A percentile compares a stretch with the other conserved stretches of the same genome.
Evolutionary conservation across 2,888 invertebrate species (phyloP).

Genomic region (Cephus pulcher): DNA sequence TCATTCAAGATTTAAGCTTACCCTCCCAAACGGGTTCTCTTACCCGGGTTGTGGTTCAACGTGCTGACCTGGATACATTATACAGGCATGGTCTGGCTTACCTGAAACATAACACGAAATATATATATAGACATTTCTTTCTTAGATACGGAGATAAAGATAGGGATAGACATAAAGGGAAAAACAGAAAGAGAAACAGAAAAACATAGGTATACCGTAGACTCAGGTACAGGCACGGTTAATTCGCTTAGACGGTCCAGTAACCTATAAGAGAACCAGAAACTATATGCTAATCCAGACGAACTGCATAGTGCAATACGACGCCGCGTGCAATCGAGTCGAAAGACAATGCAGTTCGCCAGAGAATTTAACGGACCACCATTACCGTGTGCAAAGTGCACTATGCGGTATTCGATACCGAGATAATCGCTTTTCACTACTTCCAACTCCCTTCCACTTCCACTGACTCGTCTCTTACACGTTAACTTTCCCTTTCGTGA

Average conservation of each 20-base stretch:
- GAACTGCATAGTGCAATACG: constrained; percentile 1
- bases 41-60: background rate
- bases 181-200: background rate
- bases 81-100: constrained; percentile 22
- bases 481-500: constrained; percentile 50
- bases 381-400: constrained; percentile 53
- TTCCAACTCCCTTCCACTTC: constrained; percentile 9
- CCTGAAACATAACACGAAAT: constrained; percentile 21
- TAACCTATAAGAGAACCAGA: constrained; percentile 21
- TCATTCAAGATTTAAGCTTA: background rate
- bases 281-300: constrained; percentile 20
- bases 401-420: constrained; percentile 66
- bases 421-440: constrained; percentile 57
- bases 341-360: constrained; percentile 53
- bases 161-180: background rate
- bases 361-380: constrained; percentile 19
- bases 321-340: constrained; percentile 32
- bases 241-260: background rate
- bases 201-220: background rate
- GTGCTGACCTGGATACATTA: constrained; percentile 26
- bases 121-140: background rate
- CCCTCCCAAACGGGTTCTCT: background rate
- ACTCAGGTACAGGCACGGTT: background rate
- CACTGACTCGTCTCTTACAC: constrained; percentile 6
- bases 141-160: background rate